Evolutionary conservation across 2,113 vertebrate genomes (phyloP).

Genomic region (Calyptomena viridis): DNA sequence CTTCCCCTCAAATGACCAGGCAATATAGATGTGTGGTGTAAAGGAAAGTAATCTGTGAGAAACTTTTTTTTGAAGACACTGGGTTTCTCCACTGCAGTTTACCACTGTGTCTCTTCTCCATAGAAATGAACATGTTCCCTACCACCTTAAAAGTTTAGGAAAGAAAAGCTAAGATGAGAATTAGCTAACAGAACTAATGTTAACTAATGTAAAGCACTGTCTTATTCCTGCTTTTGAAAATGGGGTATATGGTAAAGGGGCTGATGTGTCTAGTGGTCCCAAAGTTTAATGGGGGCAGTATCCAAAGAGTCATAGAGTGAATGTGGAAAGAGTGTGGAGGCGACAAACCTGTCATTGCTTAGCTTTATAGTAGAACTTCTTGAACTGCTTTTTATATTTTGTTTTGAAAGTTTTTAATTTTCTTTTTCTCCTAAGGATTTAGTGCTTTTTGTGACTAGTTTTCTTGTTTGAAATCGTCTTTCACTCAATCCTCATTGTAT

Average conservation of each 20-base stretch:
- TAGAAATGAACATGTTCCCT: background rate
- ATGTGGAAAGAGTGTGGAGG: background rate
- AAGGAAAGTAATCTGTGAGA: background rate
- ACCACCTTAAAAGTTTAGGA: background rate
- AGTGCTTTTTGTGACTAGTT: background rate
- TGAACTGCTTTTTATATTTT: background rate
- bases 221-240: background rate
- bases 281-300: background rate
- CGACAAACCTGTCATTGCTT: rapidly evolving
- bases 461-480: background rate
- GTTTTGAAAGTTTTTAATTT: background rate
- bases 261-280: background rate
- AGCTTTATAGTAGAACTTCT: background rate
- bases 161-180: background rate
- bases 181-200: background rate
- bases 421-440: background rate
- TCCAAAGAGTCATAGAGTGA: background rate
- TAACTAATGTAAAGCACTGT: background rate
- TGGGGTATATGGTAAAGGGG: rapidly evolving
- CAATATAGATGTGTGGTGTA: rapidly evolving
- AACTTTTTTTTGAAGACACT: background rate
- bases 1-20: background rate
- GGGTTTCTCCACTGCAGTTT: background rate
- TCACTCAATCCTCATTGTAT: background rate
- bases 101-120: background rate